phyloP scores from a whole-genome alignment of 2,797 vertebrate species.

The Hirundo rustica region DNA sequence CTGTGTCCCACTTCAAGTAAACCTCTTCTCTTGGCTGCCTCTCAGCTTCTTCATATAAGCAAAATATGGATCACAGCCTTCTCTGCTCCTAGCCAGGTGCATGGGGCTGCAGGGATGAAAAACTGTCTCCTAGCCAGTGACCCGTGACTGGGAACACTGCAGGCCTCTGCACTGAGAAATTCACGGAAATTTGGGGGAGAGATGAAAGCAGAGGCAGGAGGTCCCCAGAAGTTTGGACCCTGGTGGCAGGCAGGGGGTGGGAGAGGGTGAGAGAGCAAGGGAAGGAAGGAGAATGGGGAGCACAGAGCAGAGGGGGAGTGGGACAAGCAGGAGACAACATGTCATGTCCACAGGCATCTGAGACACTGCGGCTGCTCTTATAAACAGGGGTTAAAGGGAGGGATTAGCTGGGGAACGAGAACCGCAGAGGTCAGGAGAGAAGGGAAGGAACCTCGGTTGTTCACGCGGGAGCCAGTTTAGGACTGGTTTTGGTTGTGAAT shows the following conservation, averaged over 20 bases:
- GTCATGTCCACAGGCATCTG: background rate
- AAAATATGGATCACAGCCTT: constrained; percentile 7
- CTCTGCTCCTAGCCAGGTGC: background rate
- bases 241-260: background rate
- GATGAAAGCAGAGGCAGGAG: background rate
- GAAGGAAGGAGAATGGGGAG: background rate
- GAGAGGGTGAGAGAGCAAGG: background rate
- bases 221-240: background rate
- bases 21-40: constrained; percentile 29
- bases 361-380: background rate
- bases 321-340: background rate
- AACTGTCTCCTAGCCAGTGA: background rate
- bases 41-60: constrained; percentile 25
- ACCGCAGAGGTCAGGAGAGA: background rate
- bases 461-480: fast-evolving
- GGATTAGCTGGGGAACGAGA: background rate
- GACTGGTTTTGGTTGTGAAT: background rate
- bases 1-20: constrained; percentile 31
- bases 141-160: background rate
- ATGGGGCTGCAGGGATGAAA: background rate
- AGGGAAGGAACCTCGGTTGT: background rate
- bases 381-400: background rate
- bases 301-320: background rate
- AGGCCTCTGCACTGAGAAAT: background rate
- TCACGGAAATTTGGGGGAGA: background rate